A percentile compares a stretch with the other conserved stretches of the same genome.
Conservation (phyloP, 2,113 vertebrate species). For the Sceloporus undulatus region DNA sequence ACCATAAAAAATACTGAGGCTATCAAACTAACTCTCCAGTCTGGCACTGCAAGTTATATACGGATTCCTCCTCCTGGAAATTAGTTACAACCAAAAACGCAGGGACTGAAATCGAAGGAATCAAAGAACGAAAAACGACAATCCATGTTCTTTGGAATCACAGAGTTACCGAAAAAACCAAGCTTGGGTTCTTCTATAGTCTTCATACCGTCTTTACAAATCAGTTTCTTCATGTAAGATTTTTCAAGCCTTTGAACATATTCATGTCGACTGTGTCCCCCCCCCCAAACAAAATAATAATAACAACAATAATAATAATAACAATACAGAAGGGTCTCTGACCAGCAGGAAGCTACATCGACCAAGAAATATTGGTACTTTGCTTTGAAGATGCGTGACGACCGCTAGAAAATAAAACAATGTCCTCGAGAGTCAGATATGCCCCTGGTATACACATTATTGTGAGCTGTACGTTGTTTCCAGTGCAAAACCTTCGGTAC, state of each 20-base stretch:
- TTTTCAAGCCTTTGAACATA: constrained; percentile 72
- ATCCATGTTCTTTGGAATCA: constrained; percentile 87
- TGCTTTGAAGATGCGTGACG: constrained; percentile 58
- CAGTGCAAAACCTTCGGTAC: constrained; percentile 68
- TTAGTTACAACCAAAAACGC: constrained; percentile 75
- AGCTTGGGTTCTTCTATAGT: constrained; percentile 74
- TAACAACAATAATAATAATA: background rate
- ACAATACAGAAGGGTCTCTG: constrained; percentile 65
- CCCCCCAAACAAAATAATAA: too few relatives aligned
- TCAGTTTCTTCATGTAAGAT: constrained; percentile 60
- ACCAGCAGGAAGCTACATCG: constrained; percentile 73
- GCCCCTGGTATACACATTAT: constrained; percentile 53
- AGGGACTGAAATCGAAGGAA: constrained; percentile 82
- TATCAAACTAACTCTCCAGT: constrained; percentile 79
- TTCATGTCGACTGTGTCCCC: constrained; percentile 49
- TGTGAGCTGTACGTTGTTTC: constrained; percentile 48
- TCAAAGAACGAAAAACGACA: constrained; percentile 58
- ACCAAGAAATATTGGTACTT: constrained; percentile 66
- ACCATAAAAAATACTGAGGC: constrained; percentile 80
- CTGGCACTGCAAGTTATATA: constrained; percentile 68
- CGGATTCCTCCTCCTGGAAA: constrained; percentile 78
- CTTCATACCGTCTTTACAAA: constrained; percentile 69
- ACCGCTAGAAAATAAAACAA: constrained; percentile 74
- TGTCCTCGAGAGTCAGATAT: constrained; percentile 66
- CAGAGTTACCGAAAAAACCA: constrained; percentile 76